Percentiles rank a stretch among this genome's conserved stretches.
Conservation (phyloP, 2,888 invertebrate species). For the Lasius fuliginosus region DNA sequence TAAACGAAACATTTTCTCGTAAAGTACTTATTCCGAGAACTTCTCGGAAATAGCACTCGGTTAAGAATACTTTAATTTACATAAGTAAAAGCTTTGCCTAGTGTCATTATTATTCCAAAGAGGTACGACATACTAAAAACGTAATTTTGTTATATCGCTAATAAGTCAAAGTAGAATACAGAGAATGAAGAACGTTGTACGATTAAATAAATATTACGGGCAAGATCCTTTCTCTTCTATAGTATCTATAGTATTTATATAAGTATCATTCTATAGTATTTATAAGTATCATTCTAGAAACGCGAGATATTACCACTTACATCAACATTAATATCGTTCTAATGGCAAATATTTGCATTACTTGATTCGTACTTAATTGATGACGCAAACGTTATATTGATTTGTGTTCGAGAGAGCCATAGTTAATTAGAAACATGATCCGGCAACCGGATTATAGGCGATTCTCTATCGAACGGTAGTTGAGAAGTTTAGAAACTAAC, state of each 20-base stretch:
- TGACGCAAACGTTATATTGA: slow-evolving; percentile 17
- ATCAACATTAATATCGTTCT: slow-evolving; percentile 14
- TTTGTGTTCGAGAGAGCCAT: not conserved
- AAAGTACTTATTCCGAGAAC: slow-evolving; percentile 21
- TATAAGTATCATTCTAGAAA: not conserved
- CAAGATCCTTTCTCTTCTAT: not conserved
- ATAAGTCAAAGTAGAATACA: slow-evolving; percentile 59
- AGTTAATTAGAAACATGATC: slow-evolving; percentile 39
- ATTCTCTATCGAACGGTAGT: slow-evolving; percentile 31
- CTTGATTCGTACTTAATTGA: not conserved
- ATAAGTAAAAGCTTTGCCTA: slow-evolving; percentile 76
- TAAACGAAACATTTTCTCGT: slow-evolving; percentile 25
- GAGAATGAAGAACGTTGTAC: slow-evolving; percentile 15
- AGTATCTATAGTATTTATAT: not conserved
- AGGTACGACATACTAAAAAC: slow-evolving; percentile 64
- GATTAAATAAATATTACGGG: slow-evolving; percentile 27
- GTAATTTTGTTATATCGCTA: slow-evolving; percentile 74
- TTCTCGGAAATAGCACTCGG: slow-evolving; percentile 43
- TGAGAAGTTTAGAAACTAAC: slow-evolving; percentile 39
- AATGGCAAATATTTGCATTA: not conserved
- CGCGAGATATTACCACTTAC: not conserved
- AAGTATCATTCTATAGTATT: not conserved
- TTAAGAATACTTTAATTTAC: slow-evolving; percentile 72
- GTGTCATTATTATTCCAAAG: slow-evolving; percentile 39
- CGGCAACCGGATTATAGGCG: slow-evolving; percentile 23